Base-by-base conservation (phyloP, 1,140 invertebrate species). In the Drosophila parvula region DNA sequence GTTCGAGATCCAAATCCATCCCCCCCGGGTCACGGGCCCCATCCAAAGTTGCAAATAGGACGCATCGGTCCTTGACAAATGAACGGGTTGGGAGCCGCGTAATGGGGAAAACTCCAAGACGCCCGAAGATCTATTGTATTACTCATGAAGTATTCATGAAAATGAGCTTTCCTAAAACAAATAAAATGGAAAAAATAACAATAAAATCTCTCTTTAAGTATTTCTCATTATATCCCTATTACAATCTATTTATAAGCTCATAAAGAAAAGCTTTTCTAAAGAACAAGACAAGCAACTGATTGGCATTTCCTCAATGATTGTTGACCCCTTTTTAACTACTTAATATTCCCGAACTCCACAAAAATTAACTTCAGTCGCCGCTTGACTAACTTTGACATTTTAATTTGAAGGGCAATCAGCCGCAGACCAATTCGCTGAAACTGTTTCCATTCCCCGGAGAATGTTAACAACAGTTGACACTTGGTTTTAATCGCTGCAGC, bases 51-150 rank as follows among this genome's bases (percentile, higher is more conserved):
- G 50, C 56, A 88, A 86, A 84, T 82, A 83, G 85, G 70, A 88
- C 67, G 76, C 76, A 79, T 50, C 56, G 55, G 68, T 58, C 68
- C 68, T 58, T 82, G 83, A 86, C 83, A 82, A 86, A 82, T 88
- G 82, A 60, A 30, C 28, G 56, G 18, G 28, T 41, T 40, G 41
- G 32, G 28, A 16, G 22, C 0, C 22, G 30, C 2, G 8, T 47
- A 69, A 57, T 70, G 43, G 3, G 18, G 6, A 38, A 65, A 30
- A 40, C 50, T 58, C 18, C 30, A 55, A 71, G 45, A 36, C 22
- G n/a, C 12, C n/a, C 10, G 7, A 67, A 48, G 44, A 41, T 50
- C 44, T 67, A 16, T 67, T 22, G 34, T 27, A 10, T n/a, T n/a
- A n/a, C n/a, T n/a, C n/a, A n/a, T n/a, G n/a, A 30, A 43, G 14